Evolutionary conservation across 2,797 vertebrate genomes (phyloP).

Genomic region (Cryptoblepharus egeriae): DNA sequence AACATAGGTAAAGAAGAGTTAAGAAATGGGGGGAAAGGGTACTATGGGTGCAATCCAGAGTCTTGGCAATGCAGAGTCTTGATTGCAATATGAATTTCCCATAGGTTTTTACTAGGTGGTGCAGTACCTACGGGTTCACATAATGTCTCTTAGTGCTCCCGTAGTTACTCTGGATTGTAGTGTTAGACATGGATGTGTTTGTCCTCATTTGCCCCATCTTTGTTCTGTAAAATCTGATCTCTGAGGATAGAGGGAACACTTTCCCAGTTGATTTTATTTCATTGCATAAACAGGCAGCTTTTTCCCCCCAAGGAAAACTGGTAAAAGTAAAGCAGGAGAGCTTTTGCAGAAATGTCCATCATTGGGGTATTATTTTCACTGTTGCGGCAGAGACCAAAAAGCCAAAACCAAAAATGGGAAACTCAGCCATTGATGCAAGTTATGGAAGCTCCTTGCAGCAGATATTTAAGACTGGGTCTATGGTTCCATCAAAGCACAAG

Average conservation of each 20-base stretch:
- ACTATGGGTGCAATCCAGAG: neutral
- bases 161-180: too few species aligned
- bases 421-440: neutral
- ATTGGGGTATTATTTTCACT: neutral
- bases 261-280: neutral
- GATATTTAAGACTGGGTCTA: neutral
- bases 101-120: too few species aligned
- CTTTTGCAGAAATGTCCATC: neutral
- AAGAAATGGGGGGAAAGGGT: too few species aligned
- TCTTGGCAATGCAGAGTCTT: too few species aligned
- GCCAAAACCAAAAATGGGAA: neutral
- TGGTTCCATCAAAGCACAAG: neutral
- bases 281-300: neutral
- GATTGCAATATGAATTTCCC: too few species aligned
- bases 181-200: too few species aligned
- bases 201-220: neutral
- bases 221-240: neutral
- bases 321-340: neutral
- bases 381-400: neutral
- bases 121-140: too few species aligned
- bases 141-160: too few species aligned
- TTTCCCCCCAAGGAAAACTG: neutral
- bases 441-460: neutral
- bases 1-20: slow-evolving; percentile 84
- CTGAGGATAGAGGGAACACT: neutral